Conservation (phyloP, 2,113 vertebrate species). For the Brevimyrus niger region DNA sequence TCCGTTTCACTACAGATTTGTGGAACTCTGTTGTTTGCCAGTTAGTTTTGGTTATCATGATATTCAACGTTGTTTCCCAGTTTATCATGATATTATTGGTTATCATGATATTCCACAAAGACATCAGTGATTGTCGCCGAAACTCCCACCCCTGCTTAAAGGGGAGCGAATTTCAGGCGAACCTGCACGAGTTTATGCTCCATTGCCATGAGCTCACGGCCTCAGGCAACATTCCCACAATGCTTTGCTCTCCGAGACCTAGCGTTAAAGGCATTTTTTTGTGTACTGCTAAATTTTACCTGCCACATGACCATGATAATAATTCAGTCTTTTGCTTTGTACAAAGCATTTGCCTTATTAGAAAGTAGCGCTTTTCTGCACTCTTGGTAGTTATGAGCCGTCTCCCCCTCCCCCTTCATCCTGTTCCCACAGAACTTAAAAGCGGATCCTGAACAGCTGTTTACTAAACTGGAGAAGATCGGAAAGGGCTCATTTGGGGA, state of each 20-base stretch:
- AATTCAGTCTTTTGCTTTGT: neutral
- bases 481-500: constrained; percentile 97
- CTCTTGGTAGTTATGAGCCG: neutral
- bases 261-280: neutral
- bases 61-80: neutral
- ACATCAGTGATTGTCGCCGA: neutral
- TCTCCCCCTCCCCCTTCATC: neutral
- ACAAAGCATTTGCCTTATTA: neutral
- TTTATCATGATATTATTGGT: neutral
- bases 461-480: constrained; percentile 92
- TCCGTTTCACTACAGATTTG: neutral
- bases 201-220: neutral
- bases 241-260: neutral
- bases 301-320: neutral
- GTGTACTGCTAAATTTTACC: neutral
- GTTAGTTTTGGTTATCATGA: neutral
- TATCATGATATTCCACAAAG: neutral
- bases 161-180: neutral
- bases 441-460: constrained; percentile 87
- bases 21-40: neutral
- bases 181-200: neutral
- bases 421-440: constrained; percentile 68
- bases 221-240: neutral
- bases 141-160: neutral
- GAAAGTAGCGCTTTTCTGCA: neutral